Evolutionary conservation across 2,797 vertebrate genomes (phyloP).

Genomic region (Darevskia mixta): DNA sequence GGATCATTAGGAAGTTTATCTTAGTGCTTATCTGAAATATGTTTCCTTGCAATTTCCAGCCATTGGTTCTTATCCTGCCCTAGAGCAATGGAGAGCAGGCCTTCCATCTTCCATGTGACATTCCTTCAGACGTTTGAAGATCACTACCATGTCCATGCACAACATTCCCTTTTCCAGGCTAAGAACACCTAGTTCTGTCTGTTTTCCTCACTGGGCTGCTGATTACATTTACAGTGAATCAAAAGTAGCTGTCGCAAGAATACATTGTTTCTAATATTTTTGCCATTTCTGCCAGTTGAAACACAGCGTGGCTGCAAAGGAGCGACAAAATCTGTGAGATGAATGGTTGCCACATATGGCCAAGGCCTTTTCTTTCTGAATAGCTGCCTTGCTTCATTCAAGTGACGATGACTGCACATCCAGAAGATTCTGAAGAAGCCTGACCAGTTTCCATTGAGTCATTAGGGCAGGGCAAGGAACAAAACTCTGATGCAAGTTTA

Average conservation of each 20-base stretch:
- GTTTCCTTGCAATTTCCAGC: too few species aligned
- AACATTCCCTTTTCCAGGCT: not conserved
- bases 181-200: not conserved
- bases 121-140: not conserved
- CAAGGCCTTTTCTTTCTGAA: not conserved
- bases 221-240: not conserved
- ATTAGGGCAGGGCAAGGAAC: not conserved
- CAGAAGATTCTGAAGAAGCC: not conserved
- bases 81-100: too few species aligned
- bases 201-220: not conserved
- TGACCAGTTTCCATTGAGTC: not conserved
- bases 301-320: not conserved
- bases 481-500: not conserved
- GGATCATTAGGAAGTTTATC: too few species aligned
- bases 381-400: not conserved
- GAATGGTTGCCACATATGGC: not conserved
- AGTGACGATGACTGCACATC: not conserved
- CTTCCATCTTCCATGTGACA: too few species aligned
- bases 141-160: not conserved
- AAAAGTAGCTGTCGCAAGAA: not conserved
- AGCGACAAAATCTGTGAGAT: not conserved
- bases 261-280: not conserved
- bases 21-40: too few species aligned
- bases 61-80: too few species aligned
- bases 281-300: not conserved